These are phyloP conservation scores for Doris montereyensis DNA, from an alignment of 2,888 invertebrate genomes.

Conservation along the genomic window DNA sequence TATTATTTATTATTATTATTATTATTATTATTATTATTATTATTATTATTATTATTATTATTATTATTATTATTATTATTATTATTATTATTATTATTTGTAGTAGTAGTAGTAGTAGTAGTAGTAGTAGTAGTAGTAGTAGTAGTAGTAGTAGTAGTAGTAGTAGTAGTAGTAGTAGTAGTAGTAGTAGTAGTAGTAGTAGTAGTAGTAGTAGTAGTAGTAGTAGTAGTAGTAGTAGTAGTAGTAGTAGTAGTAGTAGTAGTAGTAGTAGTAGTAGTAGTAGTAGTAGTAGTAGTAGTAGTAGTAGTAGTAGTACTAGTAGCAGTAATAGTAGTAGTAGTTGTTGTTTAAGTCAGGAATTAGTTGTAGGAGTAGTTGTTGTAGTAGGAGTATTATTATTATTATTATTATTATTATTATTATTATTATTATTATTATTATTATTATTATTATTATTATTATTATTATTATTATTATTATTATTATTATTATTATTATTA, in stretches of 20 bases:
- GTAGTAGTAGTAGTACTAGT: neutral
- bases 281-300: neutral
- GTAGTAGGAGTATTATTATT: neutral
- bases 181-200: neutral
- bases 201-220: neutral
- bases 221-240: neutral
- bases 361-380: neutral
- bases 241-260: neutral
- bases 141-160: neutral
- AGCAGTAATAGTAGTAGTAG: neutral
- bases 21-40: neutral
- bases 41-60: neutral
- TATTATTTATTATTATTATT: no score
- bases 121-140: neutral
- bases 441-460: slow-evolving; percentile 12
- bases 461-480: slow-evolving; percentile 6
- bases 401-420: neutral
- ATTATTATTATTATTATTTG: no score
- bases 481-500: slow-evolving; percentile 13
- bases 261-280: neutral
- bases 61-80: neutral
- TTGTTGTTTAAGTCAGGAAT: neutral
- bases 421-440: slow-evolving; percentile 4
- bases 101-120: neutral
- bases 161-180: neutral